phyloP scores from a whole-genome alignment of 92 coral and sea anemone genomes.

The Paragorgia papillata region DNA sequence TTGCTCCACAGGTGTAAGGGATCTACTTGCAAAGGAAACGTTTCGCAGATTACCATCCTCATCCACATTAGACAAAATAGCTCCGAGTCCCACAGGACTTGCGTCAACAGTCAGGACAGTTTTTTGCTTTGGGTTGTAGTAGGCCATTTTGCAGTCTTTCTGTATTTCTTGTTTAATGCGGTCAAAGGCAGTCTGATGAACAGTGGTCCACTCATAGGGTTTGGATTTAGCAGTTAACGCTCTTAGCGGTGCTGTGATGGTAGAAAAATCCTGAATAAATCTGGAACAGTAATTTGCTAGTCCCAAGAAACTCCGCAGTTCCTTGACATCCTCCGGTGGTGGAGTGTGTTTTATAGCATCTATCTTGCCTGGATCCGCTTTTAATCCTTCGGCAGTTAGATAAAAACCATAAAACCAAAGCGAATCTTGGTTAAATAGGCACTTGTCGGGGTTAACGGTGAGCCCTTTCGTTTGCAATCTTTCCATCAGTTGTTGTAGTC shows the following conservation, averaged over 20 bases:
- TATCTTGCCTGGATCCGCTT: too few relatives aligned
- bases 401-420: too few relatives aligned
- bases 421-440: too few relatives aligned
- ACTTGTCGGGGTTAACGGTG: too few relatives aligned
- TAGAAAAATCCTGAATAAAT: constrained; percentile 22
- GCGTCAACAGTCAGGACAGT: too few relatives aligned
- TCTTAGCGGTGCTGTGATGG: constrained; percentile 25
- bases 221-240: neutral
- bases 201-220: constrained; percentile 28
- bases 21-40: constrained; percentile 54
- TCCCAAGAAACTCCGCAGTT: constrained; percentile 23
- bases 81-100: too few relatives aligned
- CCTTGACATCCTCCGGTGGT: constrained; percentile 16
- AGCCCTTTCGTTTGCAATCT: too few relatives aligned
- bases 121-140: constrained; percentile 51
- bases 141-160: constrained; percentile 54
- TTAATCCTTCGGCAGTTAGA: too few relatives aligned
- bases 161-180: constrained; percentile 1
- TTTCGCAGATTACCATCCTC: constrained; percentile 23
- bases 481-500: too few relatives aligned
- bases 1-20: too few relatives aligned
- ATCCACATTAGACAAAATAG: too few relatives aligned
- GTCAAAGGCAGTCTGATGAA: constrained; percentile 26
- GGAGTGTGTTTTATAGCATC: constrained; percentile 1
- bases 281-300: too few relatives aligned